phyloP scores from a whole-genome alignment of 2,797 vertebrate genomes.

The Acanthopagrus latus region DNA sequence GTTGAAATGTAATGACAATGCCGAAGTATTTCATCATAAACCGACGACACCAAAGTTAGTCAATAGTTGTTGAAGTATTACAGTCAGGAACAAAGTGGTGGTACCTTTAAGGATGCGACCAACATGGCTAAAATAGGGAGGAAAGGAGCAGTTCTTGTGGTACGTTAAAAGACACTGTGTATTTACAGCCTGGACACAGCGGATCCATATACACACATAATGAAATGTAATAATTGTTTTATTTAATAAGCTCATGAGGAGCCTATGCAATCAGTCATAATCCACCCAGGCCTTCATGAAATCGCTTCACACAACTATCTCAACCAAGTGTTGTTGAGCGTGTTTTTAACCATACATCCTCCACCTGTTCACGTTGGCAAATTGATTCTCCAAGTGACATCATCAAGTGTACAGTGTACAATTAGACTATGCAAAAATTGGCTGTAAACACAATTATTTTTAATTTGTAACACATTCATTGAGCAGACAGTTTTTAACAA shows the following conservation, averaged over 20 bases:
- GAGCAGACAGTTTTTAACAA: background rate
- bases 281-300: background rate
- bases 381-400: background rate
- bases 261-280: slow-evolving; percentile 16
- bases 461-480: slow-evolving; percentile 1
- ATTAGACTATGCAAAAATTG: slow-evolving; percentile 4
- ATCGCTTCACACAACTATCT: slow-evolving; percentile 16
- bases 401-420: background rate
- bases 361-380: background rate
- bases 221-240: background rate
- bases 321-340: background rate
- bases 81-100: too few species aligned
- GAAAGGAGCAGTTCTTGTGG: too few species aligned
- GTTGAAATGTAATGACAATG: too few species aligned
- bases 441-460: background rate
- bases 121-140: too few species aligned
- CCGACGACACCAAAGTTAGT: too few species aligned
- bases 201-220: background rate
- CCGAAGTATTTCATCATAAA: too few species aligned
- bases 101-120: too few species aligned
- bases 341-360: slow-evolving; percentile 20
- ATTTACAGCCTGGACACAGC: too few species aligned
- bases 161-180: too few species aligned
- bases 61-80: too few species aligned
- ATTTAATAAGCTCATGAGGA: background rate